phyloP scores from a whole-genome alignment of 1,140 invertebrate species.

The Pectinophora gossypiella region DNA sequence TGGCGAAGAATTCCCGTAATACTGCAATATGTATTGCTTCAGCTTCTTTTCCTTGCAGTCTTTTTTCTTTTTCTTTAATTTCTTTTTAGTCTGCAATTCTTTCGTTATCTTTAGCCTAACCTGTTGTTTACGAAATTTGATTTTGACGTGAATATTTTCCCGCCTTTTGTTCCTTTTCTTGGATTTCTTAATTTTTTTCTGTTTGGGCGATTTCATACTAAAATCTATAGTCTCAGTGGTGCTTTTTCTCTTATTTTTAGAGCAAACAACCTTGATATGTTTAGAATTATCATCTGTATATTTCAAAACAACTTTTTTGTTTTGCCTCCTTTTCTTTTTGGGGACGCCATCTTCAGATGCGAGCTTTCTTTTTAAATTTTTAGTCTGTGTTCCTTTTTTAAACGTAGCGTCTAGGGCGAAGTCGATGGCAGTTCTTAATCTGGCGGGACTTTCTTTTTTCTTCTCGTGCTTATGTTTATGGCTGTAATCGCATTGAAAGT shows the following conservation, averaged over 20 bases:
- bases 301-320: not conserved
- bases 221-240: not conserved
- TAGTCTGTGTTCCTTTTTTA: conserved; percentile 13
- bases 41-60: conserved; percentile 16
- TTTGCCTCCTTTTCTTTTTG: conserved; percentile 9
- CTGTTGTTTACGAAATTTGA: conserved; percentile 29
- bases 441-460: not conserved
- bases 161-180: conserved; percentile 8
- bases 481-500: conserved; percentile 17
- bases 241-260: not conserved
- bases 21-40: conserved; percentile 45
- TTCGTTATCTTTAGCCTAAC: too few relatives aligned
- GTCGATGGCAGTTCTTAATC: conserved; percentile 17
- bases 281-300: not conserved
- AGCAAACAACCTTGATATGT: not conserved
- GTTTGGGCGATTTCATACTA: not conserved
- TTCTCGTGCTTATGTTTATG: conserved; percentile 14
- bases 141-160: conserved; percentile 38
- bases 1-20: conserved; percentile 7
- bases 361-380: conserved; percentile 12
- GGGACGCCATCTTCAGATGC: conserved; percentile 5
- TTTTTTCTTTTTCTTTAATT: conserved; percentile 17
- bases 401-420: conserved; percentile 15
- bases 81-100: conserved; percentile 27
- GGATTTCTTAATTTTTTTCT: conserved; percentile 8